Base-by-base conservation (phyloP, 2,797 vertebrate species). In the Halcyon badia region DNA sequence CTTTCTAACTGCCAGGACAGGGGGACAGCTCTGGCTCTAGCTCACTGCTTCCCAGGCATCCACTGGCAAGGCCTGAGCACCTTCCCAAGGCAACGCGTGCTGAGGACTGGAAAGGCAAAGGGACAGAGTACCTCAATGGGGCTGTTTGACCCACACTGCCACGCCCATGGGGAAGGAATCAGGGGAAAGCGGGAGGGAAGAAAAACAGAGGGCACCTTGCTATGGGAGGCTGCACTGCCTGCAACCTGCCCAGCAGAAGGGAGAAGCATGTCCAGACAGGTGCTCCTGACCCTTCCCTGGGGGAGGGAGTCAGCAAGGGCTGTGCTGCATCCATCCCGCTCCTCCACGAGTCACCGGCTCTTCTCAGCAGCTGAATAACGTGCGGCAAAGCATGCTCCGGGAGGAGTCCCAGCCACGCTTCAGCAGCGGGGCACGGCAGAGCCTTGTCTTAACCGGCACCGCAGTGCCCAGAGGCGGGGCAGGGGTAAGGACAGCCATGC, bases 81-180 rank as follows among this genome's bases (percentile, higher is more conserved):
- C 46, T 37, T 56, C 25, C 56, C 8, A 0, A 2, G 56, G 60
- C 61, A 20, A 4, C 1, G 0, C 0, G 17, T 37, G 1, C 33
- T 2, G 31, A 13, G 28, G 14, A 73, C n/a, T 0, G 0, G 80
- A 37, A 13, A 73, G 14, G 51, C 18, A 8, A 48, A 10, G 9
- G 33, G 5, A 80, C 35, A 0, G 0, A 6, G 46, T 22, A 49
- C 20, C 52, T 14, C 26, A 2, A 19, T 4, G 11, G 51, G 31
- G 42, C 37, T 24, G 1, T 6, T 24, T 5, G 33, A 65, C 21
- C 49, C 17, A 2, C 19, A 1, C 54, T 14, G 44, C n/a, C 21
- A 5, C 39, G 11, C 24, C 51, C 2, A 0, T 10, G 52, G 26
- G n/a, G 19, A 51, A 64, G 33, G 22, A 51, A 26, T 2, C 16